phyloP scores from a whole-genome alignment of 2,113 vertebrate genomes.

The Mugil cephalus region DNA sequence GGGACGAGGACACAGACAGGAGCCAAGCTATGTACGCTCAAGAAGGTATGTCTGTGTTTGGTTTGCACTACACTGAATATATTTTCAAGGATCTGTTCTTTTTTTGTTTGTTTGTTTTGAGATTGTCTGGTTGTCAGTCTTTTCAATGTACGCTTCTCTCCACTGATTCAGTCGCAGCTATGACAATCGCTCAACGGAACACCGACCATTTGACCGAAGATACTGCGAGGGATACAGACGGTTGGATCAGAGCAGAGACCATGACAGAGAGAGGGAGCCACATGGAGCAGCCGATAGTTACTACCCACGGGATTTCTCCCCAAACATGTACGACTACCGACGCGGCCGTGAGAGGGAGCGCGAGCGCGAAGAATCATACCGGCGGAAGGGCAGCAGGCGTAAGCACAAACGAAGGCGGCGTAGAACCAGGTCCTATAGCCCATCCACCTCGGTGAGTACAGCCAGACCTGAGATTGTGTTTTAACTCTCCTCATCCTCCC shows the following conservation, averaged over 20 bases:
- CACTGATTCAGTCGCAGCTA: slow-evolving; percentile 83
- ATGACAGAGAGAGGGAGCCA: slow-evolving; percentile 84
- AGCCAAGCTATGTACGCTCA: slow-evolving; percentile 78
- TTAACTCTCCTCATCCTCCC: slow-evolving; percentile 65
- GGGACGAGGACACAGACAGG: slow-evolving; percentile 76
- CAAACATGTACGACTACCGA: slow-evolving; percentile 90
- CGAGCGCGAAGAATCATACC: slow-evolving; percentile 78
- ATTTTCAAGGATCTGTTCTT: background rate
- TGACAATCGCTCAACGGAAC: slow-evolving; percentile 90
- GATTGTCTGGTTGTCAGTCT: background rate
- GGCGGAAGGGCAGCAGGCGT: slow-evolving; percentile 96
- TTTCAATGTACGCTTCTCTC: background rate
- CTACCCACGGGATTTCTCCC: slow-evolving; percentile 87
- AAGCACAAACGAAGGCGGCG: slow-evolving; percentile 96
- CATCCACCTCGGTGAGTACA: slow-evolving; percentile 97
- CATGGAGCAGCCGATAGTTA: slow-evolving; percentile 86
- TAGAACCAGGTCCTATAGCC: slow-evolving; percentile 97
- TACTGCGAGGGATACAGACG: slow-evolving; percentile 92
- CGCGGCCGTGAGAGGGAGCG: slow-evolving; percentile 90
- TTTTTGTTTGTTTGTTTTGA: background rate
- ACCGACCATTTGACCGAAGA: slow-evolving; percentile 89
- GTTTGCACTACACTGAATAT: background rate
- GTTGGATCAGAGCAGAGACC: slow-evolving; percentile 89
- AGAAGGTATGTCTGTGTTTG: slow-evolving; percentile 76
- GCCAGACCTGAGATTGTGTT: slow-evolving; percentile 64